These are phyloP conservation scores for Gallinago stenura DNA, from an alignment of 2,797 vertebrate genomes.

Conservation along the genomic window DNA sequence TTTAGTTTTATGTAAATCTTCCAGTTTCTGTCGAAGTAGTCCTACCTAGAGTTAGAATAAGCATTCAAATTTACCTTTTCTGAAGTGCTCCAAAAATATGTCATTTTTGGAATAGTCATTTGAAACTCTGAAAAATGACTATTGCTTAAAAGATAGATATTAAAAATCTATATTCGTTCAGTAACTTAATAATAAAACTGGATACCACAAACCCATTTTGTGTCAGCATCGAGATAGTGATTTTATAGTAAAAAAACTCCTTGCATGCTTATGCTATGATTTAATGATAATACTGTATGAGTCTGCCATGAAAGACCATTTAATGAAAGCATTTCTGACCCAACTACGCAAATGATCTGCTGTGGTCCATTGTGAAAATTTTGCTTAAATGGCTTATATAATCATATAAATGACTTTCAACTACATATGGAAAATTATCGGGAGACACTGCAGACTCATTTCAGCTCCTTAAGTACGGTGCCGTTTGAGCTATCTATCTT, in stretches of 20 bases:
- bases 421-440: not conserved
- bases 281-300: not conserved
- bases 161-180: not conserved
- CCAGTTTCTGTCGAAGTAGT: slow-evolving; percentile 78
- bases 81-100: not conserved
- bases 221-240: not conserved
- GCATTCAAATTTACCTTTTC: slow-evolving; percentile 23
- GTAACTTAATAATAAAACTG: slow-evolving; percentile 25
- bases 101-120: not conserved
- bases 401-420: not conserved
- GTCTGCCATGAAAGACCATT: not conserved
- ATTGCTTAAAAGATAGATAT: not conserved
- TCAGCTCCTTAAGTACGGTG: not conserved
- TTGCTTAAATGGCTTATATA: not conserved
- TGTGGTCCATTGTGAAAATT: not conserved
- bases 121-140: not conserved
- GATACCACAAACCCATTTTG: not conserved
- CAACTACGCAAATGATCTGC: not conserved
- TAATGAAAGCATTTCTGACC: not conserved
- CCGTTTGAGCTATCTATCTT: not conserved
- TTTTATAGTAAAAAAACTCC: not conserved
- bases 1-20: slow-evolving; percentile 78
- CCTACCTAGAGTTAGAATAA: slow-evolving; percentile 76
- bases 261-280: not conserved
- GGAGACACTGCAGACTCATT: not conserved